Conservation (phyloP, 2,797 vertebrate genomes). For the Nyctibius grandis region DNA sequence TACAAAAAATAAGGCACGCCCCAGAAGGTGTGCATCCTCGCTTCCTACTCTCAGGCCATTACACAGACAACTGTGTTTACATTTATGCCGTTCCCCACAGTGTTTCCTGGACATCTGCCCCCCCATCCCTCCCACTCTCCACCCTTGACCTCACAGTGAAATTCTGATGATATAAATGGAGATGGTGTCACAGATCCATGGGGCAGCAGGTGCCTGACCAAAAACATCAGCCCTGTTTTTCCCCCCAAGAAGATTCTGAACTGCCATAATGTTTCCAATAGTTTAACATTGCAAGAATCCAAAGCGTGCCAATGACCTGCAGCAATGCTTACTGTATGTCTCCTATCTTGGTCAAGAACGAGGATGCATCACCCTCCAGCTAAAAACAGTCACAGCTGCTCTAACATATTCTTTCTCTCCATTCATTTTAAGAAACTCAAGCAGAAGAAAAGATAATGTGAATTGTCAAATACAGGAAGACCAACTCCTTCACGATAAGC, state of each 20-base stretch:
- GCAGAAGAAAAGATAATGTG: neutral
- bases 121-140: neutral
- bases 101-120: neutral
- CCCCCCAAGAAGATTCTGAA: neutral
- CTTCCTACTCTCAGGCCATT: neutral
- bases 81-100: neutral
- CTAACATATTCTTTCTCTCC: neutral
- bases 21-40: neutral
- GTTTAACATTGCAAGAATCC: neutral
- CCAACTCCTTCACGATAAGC: neutral
- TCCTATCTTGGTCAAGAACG: rapidly evolving
- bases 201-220: neutral
- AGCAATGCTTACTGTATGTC: neutral
- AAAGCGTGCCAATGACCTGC: neutral
- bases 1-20: neutral
- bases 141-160: neutral
- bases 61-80: neutral
- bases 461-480: neutral
- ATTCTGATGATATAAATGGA: neutral
- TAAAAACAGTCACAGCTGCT: neutral
- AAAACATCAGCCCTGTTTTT: neutral
- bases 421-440: neutral
- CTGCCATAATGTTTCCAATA: neutral
- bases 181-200: neutral
- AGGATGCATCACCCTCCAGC: neutral